phyloP scores from a whole-genome alignment of 2,888 invertebrate species.

The Microctonus brassicae region DNA sequence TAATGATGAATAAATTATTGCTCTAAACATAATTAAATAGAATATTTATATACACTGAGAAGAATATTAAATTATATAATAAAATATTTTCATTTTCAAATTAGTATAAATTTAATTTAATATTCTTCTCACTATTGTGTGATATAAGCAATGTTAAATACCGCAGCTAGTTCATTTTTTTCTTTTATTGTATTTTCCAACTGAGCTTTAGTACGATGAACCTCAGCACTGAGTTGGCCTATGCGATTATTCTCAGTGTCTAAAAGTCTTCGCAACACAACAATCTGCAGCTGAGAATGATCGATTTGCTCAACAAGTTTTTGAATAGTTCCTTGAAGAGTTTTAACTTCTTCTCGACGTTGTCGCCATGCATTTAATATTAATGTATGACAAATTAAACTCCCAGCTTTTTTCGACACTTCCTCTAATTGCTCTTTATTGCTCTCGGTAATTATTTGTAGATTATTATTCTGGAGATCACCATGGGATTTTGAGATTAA shows the following conservation, averaged over 20 bases:
- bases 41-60: too few relatives aligned
- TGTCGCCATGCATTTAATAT: constrained; percentile 72
- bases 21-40: too few relatives aligned
- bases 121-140: too few relatives aligned
- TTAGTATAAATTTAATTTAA: too few relatives aligned
- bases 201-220: constrained; percentile 70
- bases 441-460: not conserved
- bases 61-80: not conserved
- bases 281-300: constrained; percentile 73
- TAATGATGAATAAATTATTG: too few relatives aligned
- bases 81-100: too few relatives aligned
- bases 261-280: constrained; percentile 73
- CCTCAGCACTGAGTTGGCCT: constrained; percentile 70
- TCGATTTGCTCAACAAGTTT: constrained; percentile 70
- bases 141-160: constrained; percentile 42
- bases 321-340: constrained; percentile 70
- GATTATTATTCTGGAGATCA: not conserved
- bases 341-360: constrained; percentile 71
- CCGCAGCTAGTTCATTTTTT: constrained; percentile 67
- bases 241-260: constrained; percentile 74
- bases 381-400: constrained; percentile 70
- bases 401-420: constrained; percentile 65
- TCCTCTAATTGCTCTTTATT: constrained; percentile 15
- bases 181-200: constrained; percentile 70
- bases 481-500: too few relatives aligned